phyloP scores from a whole-genome alignment of 2,797 vertebrate species.

The Rhynchonycteris naso region DNA sequence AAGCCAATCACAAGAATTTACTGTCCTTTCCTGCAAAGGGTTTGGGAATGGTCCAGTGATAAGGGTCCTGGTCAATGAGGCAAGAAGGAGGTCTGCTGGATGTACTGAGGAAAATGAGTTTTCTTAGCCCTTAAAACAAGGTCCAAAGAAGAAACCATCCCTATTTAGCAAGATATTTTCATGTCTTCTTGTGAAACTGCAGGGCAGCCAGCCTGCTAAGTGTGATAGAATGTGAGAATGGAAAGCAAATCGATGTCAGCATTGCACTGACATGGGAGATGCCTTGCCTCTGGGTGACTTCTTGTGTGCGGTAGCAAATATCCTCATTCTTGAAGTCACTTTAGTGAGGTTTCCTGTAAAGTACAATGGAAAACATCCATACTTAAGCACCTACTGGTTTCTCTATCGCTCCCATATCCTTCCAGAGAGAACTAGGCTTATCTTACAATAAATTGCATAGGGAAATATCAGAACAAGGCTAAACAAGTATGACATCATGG shows the following conservation, averaged over 20 bases:
- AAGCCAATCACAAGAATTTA: background rate
- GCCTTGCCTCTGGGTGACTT: background rate
- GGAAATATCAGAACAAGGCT: background rate
- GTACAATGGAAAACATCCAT: background rate
- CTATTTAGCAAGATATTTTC: background rate
- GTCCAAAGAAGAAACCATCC: background rate
- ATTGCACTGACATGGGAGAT: background rate
- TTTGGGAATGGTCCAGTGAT: background rate
- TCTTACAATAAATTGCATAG: background rate
- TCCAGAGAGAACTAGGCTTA: background rate
- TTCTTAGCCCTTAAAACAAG: background rate
- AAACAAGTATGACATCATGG: background rate
- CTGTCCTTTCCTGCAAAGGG: background rate
- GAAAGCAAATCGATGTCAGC: background rate
- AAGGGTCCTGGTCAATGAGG: background rate
- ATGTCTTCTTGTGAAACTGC: background rate
- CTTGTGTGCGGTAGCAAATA: background rate
- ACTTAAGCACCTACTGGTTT: background rate
- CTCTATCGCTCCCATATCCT: background rate
- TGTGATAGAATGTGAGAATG: slow-evolving; percentile 15
- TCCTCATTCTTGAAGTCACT: slow-evolving; percentile 5
- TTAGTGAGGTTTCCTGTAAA: background rate
- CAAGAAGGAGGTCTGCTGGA: background rate
- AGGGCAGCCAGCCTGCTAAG: background rate
- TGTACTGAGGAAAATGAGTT: background rate